Base-by-base conservation (phyloP, 1,140 invertebrate genomes). In the Ctenoplectra terminalis region DNA sequence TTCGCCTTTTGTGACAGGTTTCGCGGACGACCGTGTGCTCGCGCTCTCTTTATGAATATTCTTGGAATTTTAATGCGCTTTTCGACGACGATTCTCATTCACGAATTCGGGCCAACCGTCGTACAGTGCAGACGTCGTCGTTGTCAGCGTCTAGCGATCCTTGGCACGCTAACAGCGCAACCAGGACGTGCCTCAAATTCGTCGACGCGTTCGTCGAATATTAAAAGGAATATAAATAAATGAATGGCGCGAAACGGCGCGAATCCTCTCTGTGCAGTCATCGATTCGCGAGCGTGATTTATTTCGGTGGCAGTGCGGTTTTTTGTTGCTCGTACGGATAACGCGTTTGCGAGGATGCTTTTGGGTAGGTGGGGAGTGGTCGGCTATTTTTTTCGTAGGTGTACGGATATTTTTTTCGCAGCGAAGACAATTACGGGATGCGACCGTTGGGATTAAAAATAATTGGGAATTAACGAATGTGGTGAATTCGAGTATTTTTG, bases 1-100 rank as follows among this genome's bases (percentile, higher is more conserved):
- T 54, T 46, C 54, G 13, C 20, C 77, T 48, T 80, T 80, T 72
- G n/a, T 73, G 43, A 7, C 52, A 15, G 31, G 72, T 37, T 26
- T 26, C 58, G 26, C 64, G 37, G 13, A 2, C 29, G 29, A 9
- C 8, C 20, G 13, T 13, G 7, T 46, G 69, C 48, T 54, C 11
- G 8, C 58, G 26, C 7, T 17, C 17, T 37, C 58, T 80, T 63
- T 80, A 80, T 80, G 77, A 80, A 80, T 80, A 80, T 80, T 80
- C 77, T 73, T 73, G 34, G 56, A 80, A 80, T 73, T 73, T 52
- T 80, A 80, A 80, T 73, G 77, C 70, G 37, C 58, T 61, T 73
- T 37, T 72, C 40, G 69, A 73, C 77, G 48, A 73, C 77, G 58
- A 73, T 73, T 48, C 26, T 31, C 77, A 54, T 73, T 80, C 77